These are phyloP conservation scores for Spea bombifrons DNA, from an alignment of 2,113 vertebrate genomes.

Conservation along the genomic window DNA sequence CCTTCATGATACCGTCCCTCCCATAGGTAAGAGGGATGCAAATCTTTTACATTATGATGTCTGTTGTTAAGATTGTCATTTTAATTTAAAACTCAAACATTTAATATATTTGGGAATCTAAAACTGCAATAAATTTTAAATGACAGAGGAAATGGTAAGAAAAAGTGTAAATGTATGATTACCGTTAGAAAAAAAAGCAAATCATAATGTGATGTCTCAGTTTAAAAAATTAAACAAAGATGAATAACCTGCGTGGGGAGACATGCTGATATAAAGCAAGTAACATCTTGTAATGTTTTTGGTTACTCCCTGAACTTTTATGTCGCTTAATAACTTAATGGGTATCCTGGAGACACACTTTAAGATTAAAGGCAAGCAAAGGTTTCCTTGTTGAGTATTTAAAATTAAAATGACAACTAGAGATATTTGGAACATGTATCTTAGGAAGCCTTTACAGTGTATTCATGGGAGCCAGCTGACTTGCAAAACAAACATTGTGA, in stretches of 20 bases:
- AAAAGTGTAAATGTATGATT: no score
- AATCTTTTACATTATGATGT: no score
- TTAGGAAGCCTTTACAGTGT: background rate
- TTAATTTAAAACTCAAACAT: no score
- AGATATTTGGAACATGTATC: conserved; percentile 1
- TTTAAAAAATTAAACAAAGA: background rate
- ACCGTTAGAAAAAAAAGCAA: background rate
- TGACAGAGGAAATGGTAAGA: no score
- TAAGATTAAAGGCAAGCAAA: conserved; percentile 2
- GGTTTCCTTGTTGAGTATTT: background rate
- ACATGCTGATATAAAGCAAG: background rate
- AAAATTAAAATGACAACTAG: background rate
- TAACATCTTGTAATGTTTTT: conserved; percentile 5
- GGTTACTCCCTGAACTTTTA: conserved; percentile 21
- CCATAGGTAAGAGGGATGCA: no score
- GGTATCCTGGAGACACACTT: background rate
- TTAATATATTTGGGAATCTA: no score
- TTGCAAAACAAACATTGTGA: background rate
- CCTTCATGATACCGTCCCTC: no score
- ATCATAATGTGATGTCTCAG: background rate
- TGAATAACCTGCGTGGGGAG: no score
- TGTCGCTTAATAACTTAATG: conserved; percentile 17
- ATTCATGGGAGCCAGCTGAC: background rate
- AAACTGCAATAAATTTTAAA: no score
- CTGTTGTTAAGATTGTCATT: no score